Percentiles rank a stretch among this genome's conserved stretches.
phyloP scores from a whole-genome alignment of 2,113 vertebrate genomes.

The Elephantulus edwardii region DNA sequence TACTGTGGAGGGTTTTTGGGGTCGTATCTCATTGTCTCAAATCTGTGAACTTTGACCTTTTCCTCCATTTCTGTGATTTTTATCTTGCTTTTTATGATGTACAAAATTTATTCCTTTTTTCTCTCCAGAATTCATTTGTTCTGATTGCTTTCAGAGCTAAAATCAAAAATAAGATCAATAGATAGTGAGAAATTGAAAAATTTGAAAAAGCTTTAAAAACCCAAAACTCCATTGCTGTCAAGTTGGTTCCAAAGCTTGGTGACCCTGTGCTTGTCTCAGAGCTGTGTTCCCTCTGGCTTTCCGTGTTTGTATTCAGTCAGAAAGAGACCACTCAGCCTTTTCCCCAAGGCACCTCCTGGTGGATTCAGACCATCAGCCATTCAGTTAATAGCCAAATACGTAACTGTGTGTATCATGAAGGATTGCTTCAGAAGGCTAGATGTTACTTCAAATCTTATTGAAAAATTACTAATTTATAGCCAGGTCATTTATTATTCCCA shows the following conservation, averaged over 20 bases:
- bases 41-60: constrained; percentile 9
- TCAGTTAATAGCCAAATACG: background rate
- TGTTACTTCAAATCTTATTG: constrained; percentile 41
- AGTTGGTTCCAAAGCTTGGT: too few relatives aligned
- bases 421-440: constrained; percentile 23
- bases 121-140: background rate
- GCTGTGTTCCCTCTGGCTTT: too few relatives aligned
- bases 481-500: constrained; percentile 46
- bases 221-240: too few relatives aligned
- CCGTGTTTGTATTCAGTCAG: too few relatives aligned
- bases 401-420: too few relatives aligned
- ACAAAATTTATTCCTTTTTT: constrained; percentile 16
- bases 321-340: too few relatives aligned
- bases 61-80: constrained; percentile 43
- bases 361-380: background rate
- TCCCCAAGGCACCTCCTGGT: background rate
- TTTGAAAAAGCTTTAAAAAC: too few relatives aligned
- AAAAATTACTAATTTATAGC: constrained; percentile 37
- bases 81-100: constrained; percentile 29
- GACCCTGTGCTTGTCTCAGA: too few relatives aligned
- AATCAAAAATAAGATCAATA: constrained; percentile 19
- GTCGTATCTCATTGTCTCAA: constrained; percentile 28
- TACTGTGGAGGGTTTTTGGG: constrained; percentile 9
- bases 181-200: too few relatives aligned
- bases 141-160: constrained; percentile 43